Percentiles rank a stretch among this genome's conserved stretches.
Conservation (phyloP, 2,113 vertebrate species). For the Rhinogobius similis region DNA sequence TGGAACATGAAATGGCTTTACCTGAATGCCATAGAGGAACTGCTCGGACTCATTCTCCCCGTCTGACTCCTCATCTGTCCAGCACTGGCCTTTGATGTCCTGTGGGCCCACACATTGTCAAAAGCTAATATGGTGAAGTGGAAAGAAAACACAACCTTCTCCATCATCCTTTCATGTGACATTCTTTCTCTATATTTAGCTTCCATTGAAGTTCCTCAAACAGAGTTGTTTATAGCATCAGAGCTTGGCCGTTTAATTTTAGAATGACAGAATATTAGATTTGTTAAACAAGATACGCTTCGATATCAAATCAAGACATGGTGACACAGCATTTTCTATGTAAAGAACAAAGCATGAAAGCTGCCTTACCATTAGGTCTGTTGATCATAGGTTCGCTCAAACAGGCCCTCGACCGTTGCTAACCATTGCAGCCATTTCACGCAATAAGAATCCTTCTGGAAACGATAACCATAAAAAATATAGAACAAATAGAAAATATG, state of each 20-base stretch:
- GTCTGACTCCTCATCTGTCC: constrained; percentile 98
- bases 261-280: constrained; percentile 22
- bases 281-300: constrained; percentile 13
- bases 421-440: constrained; percentile 79
- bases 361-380: constrained; percentile 85
- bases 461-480: constrained; percentile 5
- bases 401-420: constrained; percentile 73
- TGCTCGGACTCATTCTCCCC: constrained; percentile 98
- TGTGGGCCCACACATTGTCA: constrained; percentile 67
- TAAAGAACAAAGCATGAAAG: background rate
- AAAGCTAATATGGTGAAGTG: constrained; percentile 51
- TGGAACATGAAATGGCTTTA: constrained; percentile 50
- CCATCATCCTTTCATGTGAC: constrained; percentile 54
- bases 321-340: background rate
- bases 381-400: constrained; percentile 80
- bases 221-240: constrained; percentile 52
- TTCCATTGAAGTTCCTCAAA: constrained; percentile 52
- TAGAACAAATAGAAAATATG: constrained; percentile 20
- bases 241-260: constrained; percentile 26
- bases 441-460: constrained; percentile 35
- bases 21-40: constrained; percentile 97
- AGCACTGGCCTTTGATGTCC: constrained; percentile 97
- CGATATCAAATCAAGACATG: constrained; percentile 23
- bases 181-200: constrained; percentile 53
- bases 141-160: constrained; percentile 41